phyloP scores from a whole-genome alignment of 1,140 invertebrate genomes.

The Aphaenogaster floridana region DNA sequence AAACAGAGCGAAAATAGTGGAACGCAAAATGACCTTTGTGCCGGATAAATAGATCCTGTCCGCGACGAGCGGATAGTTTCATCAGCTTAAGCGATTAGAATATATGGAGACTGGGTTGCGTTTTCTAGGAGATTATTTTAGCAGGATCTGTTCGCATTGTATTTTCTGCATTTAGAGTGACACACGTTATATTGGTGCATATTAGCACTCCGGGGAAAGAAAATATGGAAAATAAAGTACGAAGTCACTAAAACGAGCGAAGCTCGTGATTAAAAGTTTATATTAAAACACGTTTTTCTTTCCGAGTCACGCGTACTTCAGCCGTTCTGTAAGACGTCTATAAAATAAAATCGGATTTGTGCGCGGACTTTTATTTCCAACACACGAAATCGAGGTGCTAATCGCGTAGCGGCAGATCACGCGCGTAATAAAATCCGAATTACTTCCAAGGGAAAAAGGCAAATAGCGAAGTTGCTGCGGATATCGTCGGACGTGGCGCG shows the following conservation, averaged over 20 bases:
- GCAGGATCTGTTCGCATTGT: neutral
- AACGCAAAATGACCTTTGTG: conserved; percentile 36
- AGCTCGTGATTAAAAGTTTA: neutral
- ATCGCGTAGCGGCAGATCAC: conserved; percentile 59
- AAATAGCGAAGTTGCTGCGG: conserved; percentile 60
- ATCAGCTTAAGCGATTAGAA: neutral
- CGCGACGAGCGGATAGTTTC: conserved; percentile 9
- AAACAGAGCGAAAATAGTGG: conserved; percentile 49
- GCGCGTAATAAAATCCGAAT: conserved; percentile 71
- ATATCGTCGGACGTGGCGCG: conserved; percentile 25
- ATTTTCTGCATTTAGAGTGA: neutral
- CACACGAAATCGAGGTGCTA: conserved; percentile 56
- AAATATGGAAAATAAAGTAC: neutral
- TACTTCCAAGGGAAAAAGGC: conserved; percentile 54
- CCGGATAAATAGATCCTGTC: conserved; percentile 42
- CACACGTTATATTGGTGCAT: neutral
- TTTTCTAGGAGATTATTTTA: neutral
- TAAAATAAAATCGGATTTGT: conserved; percentile 33
- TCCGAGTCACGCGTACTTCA: conserved; percentile 15
- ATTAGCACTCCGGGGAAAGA: neutral
- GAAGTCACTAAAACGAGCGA: neutral
- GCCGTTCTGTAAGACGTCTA: neutral
- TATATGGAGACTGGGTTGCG: neutral
- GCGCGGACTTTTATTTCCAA: conserved; percentile 42
- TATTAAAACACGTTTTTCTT: conserved; percentile 4